Evolutionary conservation across 2,888 invertebrate genomes (phyloP).

Genomic region (Idaea aversata): DNA sequence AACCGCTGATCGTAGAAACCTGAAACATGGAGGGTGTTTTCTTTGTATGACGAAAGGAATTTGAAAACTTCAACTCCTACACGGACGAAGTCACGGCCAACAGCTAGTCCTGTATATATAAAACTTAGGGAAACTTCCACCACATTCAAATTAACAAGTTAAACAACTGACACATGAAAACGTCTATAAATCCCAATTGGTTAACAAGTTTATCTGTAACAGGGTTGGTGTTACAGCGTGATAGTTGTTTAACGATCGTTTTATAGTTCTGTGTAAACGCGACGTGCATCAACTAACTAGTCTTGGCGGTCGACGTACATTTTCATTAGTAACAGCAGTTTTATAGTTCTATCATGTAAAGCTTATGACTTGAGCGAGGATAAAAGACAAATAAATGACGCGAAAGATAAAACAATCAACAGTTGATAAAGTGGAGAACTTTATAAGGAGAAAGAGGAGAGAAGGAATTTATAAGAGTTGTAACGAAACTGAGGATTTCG

Average conservation of each 20-base stretch:
- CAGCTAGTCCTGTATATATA: background rate
- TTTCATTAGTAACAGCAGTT: background rate
- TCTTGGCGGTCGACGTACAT: background rate
- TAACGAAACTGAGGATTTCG: too few species aligned
- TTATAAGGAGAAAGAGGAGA: too few species aligned
- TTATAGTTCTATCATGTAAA: background rate
- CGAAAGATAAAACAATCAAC: too few species aligned
- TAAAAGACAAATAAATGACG: too few species aligned
- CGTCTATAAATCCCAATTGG: slow-evolving; percentile 21
- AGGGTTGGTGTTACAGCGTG: slow-evolving; percentile 35
- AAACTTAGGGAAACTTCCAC: slow-evolving; percentile 1
- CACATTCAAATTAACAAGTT: slow-evolving; percentile 4
- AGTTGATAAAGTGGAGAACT: too few species aligned
- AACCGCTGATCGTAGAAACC: too few species aligned
- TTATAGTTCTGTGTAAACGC: slow-evolving; percentile 52
- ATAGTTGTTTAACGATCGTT: slow-evolving; percentile 48
- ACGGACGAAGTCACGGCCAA: too few species aligned
- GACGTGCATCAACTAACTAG: slow-evolving; percentile 34
- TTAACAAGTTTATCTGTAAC: slow-evolving; percentile 30
- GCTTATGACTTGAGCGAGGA: too few species aligned
- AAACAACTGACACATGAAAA: slow-evolving; percentile 1
- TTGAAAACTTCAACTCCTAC: too few species aligned
- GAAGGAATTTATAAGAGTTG: too few species aligned
- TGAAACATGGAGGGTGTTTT: too few species aligned
- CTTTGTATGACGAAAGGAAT: too few species aligned